phyloP scores from a whole-genome alignment of 2,113 vertebrate species.

The Leptosomus discolor region DNA sequence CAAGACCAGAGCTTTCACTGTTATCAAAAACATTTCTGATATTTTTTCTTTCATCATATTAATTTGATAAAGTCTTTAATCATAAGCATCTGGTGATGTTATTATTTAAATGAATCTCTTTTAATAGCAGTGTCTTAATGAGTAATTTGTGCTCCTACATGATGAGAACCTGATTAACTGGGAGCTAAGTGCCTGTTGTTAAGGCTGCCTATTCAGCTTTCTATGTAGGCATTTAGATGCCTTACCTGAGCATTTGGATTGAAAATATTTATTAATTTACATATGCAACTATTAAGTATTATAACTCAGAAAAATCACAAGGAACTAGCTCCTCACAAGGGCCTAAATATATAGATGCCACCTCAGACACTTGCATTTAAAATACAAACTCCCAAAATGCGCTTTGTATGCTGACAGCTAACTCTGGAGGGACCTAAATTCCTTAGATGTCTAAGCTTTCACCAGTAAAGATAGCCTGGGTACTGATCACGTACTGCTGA shows the following conservation, averaged over 20 bases:
- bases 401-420: not conserved
- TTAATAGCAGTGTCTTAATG: not conserved
- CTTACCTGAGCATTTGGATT: not conserved
- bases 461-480: not conserved
- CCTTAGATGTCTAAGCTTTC: not conserved
- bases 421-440: not conserved
- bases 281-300: not conserved
- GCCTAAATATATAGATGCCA: not conserved
- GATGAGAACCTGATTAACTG: not conserved
- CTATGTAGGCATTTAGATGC: not conserved
- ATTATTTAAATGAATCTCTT: not conserved
- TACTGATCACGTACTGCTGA: not conserved
- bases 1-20: not conserved
- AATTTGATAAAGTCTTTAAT: not conserved
- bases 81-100: not conserved
- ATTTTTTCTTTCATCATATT: not conserved
- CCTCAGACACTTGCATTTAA: not conserved
- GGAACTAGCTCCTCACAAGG: not conserved
- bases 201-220: not conserved
- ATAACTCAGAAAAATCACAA: not conserved
- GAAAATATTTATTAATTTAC: not conserved
- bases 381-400: not conserved
- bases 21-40: not conserved
- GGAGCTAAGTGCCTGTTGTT: not conserved
- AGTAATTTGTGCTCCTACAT: not conserved